Conservation (phyloP, 2,888 invertebrate species). For the Xylota segnis region DNA sequence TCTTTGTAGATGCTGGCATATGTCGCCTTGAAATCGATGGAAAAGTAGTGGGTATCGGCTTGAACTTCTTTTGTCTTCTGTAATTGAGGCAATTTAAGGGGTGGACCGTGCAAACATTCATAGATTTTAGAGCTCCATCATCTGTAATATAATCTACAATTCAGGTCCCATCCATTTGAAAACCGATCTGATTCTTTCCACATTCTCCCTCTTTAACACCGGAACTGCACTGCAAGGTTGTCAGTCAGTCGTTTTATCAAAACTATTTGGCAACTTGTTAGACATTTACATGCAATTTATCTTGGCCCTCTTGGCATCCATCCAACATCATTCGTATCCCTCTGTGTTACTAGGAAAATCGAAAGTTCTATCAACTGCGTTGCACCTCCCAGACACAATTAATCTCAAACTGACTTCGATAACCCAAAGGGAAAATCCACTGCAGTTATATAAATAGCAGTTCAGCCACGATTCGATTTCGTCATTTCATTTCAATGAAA, state of each 20-base stretch:
- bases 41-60: too few species aligned
- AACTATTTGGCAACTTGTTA: slow-evolving; percentile 41
- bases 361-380: slow-evolving; percentile 41
- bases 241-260: slow-evolving; percentile 22
- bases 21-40: too few species aligned
- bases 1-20: too few species aligned
- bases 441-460: slow-evolving; percentile 50
- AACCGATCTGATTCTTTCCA: slow-evolving; percentile 29
- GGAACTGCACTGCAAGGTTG: slow-evolving; percentile 56
- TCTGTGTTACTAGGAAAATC: slow-evolving; percentile 36
- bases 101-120: too few species aligned
- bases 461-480: slow-evolving; percentile 23
- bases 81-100: too few species aligned
- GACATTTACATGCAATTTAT: slow-evolving; percentile 15
- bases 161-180: slow-evolving; percentile 11
- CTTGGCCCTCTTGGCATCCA: slow-evolving; percentile 35
- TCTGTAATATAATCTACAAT: too few species aligned
- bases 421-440: slow-evolving; percentile 8
- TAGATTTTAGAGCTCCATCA: too few species aligned
- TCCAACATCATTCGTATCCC: slow-evolving; percentile 7
- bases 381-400: slow-evolving; percentile 20
- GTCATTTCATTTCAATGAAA: slow-evolving; percentile 37
- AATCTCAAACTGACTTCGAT: slow-evolving; percentile 3
- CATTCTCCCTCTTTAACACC: slow-evolving; percentile 4
- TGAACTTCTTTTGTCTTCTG: too few species aligned